Base-by-base conservation (phyloP, 2,888 invertebrate species). In the Pachliopta kotzebuea region DNA sequence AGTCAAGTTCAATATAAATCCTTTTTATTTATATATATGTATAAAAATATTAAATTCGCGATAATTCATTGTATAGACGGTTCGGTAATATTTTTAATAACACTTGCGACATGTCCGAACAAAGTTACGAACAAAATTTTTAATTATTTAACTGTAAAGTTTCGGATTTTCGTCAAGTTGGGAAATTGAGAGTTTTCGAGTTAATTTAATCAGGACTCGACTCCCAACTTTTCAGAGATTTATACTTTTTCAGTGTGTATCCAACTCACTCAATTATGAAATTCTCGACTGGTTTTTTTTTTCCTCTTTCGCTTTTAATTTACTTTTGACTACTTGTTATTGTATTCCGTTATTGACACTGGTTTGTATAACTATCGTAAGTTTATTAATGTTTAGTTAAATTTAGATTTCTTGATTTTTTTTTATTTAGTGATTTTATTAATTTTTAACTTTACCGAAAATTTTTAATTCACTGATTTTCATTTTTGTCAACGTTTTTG, bases 181-280 rank as follows among this genome's bases (percentile, higher is more conserved):
- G 26, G 55, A 62, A 65, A 61, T 65, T 65, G 56, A 61, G 56
- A 65, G 56, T 52, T 37, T n/a, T 26, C 21, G 58, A 50, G 58
- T 62, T 65, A 61, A 65, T 65, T 62, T 50, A 58, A 65, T 65
- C 58, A 53, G 49, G 55, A 54, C 54, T 24, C 62, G 50, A 62
- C 62, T 57, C 26, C n/a, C 2, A 62, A 62, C 23, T 65, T 61
- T 8, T 52, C 50, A 56, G 49, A 60, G 65, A 23, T 31, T 52
- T 57, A 53, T 50, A 61, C 57, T 61, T 63, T 60, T 61, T 54
- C 37, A n/a, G 24, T 24, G 24, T 63, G 53, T 60, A 58, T 60
- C 37, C 49, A 42, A 60, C 52, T 26, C 23, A 57, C 29, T 60
- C 53, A 31, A 60, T 66, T 66, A 60, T 61, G 6, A 56, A 64